phyloP scores from a whole-genome alignment of 2,888 invertebrate genomes.

The Noctua comes region DNA sequence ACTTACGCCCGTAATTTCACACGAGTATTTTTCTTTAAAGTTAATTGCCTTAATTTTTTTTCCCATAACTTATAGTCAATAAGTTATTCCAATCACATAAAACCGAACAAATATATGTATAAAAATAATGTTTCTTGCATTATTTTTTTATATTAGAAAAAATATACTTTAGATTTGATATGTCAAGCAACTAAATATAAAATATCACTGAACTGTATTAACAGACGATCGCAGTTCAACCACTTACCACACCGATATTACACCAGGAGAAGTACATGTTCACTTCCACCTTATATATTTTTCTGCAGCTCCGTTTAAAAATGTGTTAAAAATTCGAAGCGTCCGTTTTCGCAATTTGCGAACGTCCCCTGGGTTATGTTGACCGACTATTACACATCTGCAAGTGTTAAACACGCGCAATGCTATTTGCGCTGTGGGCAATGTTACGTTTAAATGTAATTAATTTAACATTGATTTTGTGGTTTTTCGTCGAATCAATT shows the following conservation, averaged over 20 bases:
- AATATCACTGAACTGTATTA: neutral
- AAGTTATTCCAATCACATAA: neutral
- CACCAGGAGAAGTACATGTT: conserved; percentile 16
- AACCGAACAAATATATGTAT: neutral
- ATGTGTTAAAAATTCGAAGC: conserved; percentile 52
- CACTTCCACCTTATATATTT: conserved; percentile 43
- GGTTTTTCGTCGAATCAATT: conserved; percentile 43
- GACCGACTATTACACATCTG: conserved; percentile 58
- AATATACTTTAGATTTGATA: neutral
- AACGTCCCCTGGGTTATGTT: conserved; percentile 48
- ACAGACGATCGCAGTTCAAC: neutral
- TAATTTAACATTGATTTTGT: conserved; percentile 62
- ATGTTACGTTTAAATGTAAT: conserved; percentile 38
- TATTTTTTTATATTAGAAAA: too few species aligned
- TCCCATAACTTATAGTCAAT: too few species aligned
- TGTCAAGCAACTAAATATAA: neutral
- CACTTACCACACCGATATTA: neutral
- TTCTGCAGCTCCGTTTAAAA: conserved; percentile 47
- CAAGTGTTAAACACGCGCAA: conserved; percentile 37
- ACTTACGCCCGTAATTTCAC: too few species aligned
- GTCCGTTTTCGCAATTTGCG: conserved; percentile 39
- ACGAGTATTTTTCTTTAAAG: too few species aligned
- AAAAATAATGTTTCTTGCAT: too few species aligned
- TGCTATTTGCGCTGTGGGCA: conserved; percentile 46
- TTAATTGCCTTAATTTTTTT: too few species aligned